These are phyloP conservation scores for Upupa epops DNA, from an alignment of 2,113 vertebrate genomes.

Conservation along the genomic window DNA sequence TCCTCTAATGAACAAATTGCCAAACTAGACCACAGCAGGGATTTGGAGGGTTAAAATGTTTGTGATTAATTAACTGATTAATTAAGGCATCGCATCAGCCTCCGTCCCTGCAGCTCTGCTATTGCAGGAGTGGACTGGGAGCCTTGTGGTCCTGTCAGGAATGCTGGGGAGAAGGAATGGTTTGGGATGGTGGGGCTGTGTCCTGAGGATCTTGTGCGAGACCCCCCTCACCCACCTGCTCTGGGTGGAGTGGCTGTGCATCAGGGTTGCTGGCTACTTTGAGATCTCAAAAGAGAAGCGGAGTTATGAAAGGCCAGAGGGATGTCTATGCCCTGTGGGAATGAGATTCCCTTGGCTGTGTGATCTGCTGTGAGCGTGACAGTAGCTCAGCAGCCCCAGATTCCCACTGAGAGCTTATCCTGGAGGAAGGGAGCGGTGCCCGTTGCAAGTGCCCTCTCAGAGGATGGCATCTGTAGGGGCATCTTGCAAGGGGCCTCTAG, in stretches of 20 bases:
- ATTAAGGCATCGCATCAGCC: constrained; percentile 55
- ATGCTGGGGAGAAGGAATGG: not conserved
- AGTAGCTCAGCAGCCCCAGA: not conserved
- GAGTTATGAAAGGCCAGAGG: not conserved
- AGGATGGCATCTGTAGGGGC: not conserved
- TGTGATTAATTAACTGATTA: constrained; percentile 70
- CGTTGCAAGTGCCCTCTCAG: not conserved
- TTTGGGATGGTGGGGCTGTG: not conserved
- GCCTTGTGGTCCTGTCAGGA: not conserved
- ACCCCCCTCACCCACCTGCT: not conserved
- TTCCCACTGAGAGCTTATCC: not conserved
- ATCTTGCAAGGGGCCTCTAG: not conserved
- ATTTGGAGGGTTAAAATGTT: constrained; percentile 64
- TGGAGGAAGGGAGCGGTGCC: not conserved
- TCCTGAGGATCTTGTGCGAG: not conserved
- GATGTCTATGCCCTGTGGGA: not conserved
- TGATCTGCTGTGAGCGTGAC: not conserved
- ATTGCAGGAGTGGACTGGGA: constrained; percentile 13
- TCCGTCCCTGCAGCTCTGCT: constrained; percentile 2
- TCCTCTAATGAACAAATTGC: not conserved
- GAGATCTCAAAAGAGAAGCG: not conserved
- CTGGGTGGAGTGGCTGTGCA: not conserved
- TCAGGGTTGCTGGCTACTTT: not conserved
- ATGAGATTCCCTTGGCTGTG: accelerated
- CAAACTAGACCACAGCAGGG: not conserved